These are phyloP conservation scores for Coelopa frigida DNA, from an alignment of 1,140 invertebrate species.

Conservation along the genomic window DNA sequence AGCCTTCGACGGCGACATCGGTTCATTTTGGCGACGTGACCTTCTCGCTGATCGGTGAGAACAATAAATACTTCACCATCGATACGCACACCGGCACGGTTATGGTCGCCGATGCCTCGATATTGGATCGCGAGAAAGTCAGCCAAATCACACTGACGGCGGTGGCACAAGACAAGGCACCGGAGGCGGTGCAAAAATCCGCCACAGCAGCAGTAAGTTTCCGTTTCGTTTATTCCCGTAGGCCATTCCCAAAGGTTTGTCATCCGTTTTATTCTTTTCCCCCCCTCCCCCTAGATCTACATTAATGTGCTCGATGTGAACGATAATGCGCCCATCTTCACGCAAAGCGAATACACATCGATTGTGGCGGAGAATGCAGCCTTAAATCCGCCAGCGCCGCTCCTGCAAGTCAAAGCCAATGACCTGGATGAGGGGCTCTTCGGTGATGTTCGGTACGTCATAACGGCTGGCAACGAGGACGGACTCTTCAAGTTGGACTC, in stretches of 20 bases:
- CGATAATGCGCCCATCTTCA: conserved; percentile 75
- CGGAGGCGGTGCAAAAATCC: conserved; percentile 56
- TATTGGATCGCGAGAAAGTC: conserved; percentile 71
- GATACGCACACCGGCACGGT: conserved; percentile 68
- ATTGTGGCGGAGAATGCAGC: conserved; percentile 77
- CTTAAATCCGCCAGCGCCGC: conserved; percentile 64
- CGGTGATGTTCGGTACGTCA: conserved; percentile 66
- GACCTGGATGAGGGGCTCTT: conserved; percentile 74
- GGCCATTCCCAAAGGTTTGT: not conserved
- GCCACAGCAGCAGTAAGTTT: conserved; percentile 63
- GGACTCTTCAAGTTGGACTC: conserved; percentile 63
- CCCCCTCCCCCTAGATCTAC: conserved; percentile 50
- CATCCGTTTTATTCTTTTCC: conserved; percentile 8
- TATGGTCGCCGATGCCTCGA: conserved; percentile 61
- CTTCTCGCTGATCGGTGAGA: conserved; percentile 69
- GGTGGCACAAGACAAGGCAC: conserved; percentile 71
- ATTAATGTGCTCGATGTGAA: conserved; percentile 77
- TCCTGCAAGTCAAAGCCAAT: conserved; percentile 63
- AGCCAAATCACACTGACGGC: conserved; percentile 68
- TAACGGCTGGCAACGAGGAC: conserved; percentile 63
- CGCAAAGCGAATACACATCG: conserved; percentile 63
- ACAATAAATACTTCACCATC: conserved; percentile 63
- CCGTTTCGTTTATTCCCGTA: not conserved
- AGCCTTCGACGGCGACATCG: conserved; percentile 68
- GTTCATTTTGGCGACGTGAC: conserved; percentile 64